These are phyloP conservation scores for Falco berigora DNA, from an alignment of 2,797 vertebrate species.

Conservation along the genomic window DNA sequence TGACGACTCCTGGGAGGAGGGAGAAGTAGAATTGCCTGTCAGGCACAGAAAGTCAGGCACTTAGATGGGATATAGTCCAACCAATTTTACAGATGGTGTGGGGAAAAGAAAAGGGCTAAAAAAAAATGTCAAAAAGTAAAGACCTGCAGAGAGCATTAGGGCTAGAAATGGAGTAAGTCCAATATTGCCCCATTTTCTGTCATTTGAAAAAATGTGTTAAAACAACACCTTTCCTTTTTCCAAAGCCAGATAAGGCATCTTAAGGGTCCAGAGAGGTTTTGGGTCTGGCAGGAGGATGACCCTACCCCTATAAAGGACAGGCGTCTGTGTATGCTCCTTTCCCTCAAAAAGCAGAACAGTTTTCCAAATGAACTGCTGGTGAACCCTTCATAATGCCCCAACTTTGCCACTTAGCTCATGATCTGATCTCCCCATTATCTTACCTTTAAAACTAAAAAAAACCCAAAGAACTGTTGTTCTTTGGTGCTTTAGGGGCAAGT, in stretches of 20 bases:
- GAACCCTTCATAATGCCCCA: neutral
- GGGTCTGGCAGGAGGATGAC: neutral
- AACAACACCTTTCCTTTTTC: neutral
- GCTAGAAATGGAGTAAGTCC: neutral
- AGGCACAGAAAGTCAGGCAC: neutral
- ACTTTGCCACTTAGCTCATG: neutral
- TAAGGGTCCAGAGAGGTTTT: neutral
- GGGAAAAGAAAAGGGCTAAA: neutral
- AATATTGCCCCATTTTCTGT: neutral
- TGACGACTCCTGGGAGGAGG: neutral
- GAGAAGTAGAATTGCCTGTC: neutral
- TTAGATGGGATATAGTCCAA: neutral
- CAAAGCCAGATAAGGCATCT: neutral
- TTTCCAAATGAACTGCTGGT: neutral
- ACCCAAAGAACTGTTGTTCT: neutral
- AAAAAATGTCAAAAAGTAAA: neutral
- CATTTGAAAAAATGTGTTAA: neutral
- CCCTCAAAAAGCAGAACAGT: neutral
- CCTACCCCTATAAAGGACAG: neutral
- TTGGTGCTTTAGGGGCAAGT: neutral
- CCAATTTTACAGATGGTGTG: neutral
- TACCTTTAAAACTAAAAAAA: neutral
- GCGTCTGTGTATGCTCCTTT: neutral
- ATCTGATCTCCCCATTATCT: neutral
- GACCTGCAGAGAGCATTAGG: neutral